Conservation (phyloP, 2,888 invertebrate genomes). For the Watsonalla binaria region DNA sequence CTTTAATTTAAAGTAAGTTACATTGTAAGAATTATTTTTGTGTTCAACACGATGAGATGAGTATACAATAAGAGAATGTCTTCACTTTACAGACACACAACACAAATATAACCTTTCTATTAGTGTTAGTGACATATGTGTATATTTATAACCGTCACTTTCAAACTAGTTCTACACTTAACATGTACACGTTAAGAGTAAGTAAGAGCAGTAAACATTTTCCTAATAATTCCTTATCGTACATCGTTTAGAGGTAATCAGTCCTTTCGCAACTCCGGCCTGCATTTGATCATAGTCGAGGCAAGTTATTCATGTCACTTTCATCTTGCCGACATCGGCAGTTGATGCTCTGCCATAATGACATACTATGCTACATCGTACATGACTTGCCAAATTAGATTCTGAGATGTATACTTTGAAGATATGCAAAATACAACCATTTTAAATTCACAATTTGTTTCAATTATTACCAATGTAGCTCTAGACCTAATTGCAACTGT, state of each 20-base stretch:
- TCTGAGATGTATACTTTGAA: not conserved
- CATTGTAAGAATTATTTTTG: no score
- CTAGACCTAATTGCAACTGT: no score
- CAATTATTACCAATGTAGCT: no score
- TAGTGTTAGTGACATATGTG: slow-evolving; percentile 4
- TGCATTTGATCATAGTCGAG: slow-evolving; percentile 17
- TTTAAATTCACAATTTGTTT: no score
- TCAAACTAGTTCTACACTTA: slow-evolving; percentile 12
- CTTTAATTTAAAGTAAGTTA: no score
- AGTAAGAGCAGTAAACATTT: no score
- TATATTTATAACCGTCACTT: slow-evolving; percentile 18
- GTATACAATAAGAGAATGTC: no score
- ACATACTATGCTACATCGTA: not conserved
- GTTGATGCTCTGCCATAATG: slow-evolving; percentile 7
- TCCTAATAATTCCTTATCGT: slow-evolving; percentile 12
- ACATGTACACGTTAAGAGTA: slow-evolving; percentile 3
- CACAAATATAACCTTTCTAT: slow-evolving; percentile 17
- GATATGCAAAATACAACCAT: not conserved
- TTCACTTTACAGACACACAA: not conserved
- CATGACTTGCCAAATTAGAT: not conserved
- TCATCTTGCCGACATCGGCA: slow-evolving; percentile 10
- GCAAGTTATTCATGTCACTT: slow-evolving; percentile 10
- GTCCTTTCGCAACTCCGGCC: slow-evolving; percentile 39
- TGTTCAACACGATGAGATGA: no score
- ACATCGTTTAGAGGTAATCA: slow-evolving; percentile 33